Conservation (phyloP, 2,113 vertebrate genomes). For the Etheostoma cragini region DNA sequence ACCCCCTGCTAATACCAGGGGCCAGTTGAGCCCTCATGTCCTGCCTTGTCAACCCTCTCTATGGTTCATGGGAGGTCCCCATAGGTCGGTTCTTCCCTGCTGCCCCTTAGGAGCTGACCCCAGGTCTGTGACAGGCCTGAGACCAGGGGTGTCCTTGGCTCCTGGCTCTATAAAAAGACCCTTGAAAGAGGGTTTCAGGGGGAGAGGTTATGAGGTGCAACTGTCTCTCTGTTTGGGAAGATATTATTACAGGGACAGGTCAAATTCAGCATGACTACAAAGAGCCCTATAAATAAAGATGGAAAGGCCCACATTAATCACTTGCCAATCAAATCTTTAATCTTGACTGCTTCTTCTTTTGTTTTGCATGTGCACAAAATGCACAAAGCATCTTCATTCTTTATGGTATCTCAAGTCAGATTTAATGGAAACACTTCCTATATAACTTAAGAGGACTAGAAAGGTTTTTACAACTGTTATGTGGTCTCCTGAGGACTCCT, state of each 20-base stretch:
- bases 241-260: constrained; percentile 78
- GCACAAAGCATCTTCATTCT: neutral
- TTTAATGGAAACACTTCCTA: constrained; percentile 22
- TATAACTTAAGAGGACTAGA: constrained; percentile 12
- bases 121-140: constrained; percentile 51
- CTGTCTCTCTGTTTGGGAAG: constrained; percentile 64
- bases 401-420: constrained; percentile 5
- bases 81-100: constrained; percentile 47
- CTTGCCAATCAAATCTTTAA: constrained; percentile 34
- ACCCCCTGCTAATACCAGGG: constrained; percentile 71
- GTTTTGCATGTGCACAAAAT: constrained; percentile 1
- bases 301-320: constrained; percentile 60
- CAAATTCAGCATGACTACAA: constrained; percentile 69
- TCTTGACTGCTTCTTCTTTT: neutral
- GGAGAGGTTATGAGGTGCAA: constrained; percentile 70
- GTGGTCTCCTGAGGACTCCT: constrained; percentile 54
- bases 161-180: constrained; percentile 72
- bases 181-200: constrained; percentile 57
- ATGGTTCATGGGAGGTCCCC: constrained; percentile 67
- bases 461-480: constrained; percentile 51
- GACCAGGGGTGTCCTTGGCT: constrained; percentile 66
- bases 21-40: constrained; percentile 71
- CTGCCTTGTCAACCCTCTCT: constrained; percentile 64
- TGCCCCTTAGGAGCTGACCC: constrained; percentile 70
- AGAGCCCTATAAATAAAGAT: constrained; percentile 67